Conservation (phyloP, 2,888 invertebrate genomes). For the Scaptomyza parva region DNA sequence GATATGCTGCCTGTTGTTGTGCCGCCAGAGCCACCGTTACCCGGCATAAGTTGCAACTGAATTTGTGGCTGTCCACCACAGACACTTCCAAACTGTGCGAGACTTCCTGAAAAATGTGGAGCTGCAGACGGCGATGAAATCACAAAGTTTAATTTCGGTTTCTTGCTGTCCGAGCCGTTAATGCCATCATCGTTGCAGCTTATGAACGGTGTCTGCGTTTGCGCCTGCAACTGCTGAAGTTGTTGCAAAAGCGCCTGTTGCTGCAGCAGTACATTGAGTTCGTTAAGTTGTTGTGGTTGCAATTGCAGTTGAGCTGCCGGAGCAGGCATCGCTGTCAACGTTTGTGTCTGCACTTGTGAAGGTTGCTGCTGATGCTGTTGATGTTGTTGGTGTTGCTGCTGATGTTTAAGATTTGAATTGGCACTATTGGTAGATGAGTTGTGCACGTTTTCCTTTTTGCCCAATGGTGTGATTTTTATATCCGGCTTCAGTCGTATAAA, state of each 20-base stretch:
- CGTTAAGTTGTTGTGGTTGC: conserved; percentile 73
- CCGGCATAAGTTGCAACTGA: conserved; percentile 62
- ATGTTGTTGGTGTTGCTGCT: conserved; percentile 39
- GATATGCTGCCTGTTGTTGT: conserved; percentile 4
- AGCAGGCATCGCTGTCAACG: conserved; percentile 42
- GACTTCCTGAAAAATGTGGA: conserved; percentile 40
- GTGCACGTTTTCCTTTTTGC: conserved; percentile 51
- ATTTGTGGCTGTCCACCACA: conserved; percentile 63
- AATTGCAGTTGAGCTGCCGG: conserved; percentile 64
- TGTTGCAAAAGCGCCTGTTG: conserved; percentile 70
- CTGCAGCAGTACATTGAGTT: conserved; percentile 62
- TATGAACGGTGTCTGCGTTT: conserved; percentile 51
- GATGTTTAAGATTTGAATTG: conserved; percentile 27
- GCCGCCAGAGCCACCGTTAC: conserved; percentile 19
- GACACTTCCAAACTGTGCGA: conserved; percentile 39
- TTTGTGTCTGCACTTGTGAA: conserved; percentile 56
- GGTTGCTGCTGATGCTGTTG: conserved; percentile 39
- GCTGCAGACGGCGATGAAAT: conserved; percentile 75
- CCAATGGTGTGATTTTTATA: conserved; percentile 83
- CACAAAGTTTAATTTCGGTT: conserved; percentile 84
- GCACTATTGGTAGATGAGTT: conserved; percentile 1
- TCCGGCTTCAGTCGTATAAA: conserved; percentile 84
- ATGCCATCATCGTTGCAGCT: conserved; percentile 44
- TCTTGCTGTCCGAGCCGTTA: conserved; percentile 78
- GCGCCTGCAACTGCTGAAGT: conserved; percentile 60